phyloP scores from a whole-genome alignment of 2,888 invertebrate genomes.

The Bembecia ichneumoniformis region DNA sequence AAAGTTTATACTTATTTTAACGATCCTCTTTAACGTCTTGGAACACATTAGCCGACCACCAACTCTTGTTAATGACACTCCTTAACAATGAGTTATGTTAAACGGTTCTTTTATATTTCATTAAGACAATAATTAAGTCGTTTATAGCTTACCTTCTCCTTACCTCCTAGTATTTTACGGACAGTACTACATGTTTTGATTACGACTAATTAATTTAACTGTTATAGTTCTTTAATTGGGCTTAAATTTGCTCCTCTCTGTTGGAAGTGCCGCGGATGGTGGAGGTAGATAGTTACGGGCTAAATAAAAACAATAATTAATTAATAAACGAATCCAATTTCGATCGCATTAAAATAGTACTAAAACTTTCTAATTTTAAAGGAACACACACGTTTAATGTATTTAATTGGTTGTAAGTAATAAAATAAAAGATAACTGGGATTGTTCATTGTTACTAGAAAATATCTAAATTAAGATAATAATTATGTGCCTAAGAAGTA shows the following conservation, averaged over 20 bases:
- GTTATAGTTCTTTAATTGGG: conserved; percentile 41
- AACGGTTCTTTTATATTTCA: conserved; percentile 27
- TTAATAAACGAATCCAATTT: not conserved
- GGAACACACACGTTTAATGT: conserved; percentile 16
- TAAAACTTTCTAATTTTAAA: conserved; percentile 35
- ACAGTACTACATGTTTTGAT: not conserved
- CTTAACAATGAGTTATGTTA: conserved; percentile 34
- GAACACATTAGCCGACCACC: conserved; percentile 18
- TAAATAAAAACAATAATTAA: conserved; percentile 1
- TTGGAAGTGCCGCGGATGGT: conserved; percentile 45
- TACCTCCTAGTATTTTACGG: conserved; percentile 1
- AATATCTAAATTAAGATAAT: too few relatives aligned
- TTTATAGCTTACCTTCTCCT: conserved; percentile 15
- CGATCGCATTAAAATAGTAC: conserved; percentile 17
- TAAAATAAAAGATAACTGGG: too few relatives aligned
- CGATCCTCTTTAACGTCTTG: conserved; percentile 21
- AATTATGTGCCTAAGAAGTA: too few relatives aligned
- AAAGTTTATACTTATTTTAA: conserved; percentile 15
- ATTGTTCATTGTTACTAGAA: too few relatives aligned
- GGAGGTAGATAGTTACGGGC: conserved; percentile 27
- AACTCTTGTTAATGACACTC: conserved; percentile 23
- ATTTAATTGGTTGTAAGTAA: too few relatives aligned
- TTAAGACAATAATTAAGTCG: conserved; percentile 38
- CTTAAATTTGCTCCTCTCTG: conserved; percentile 49
- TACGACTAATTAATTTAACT: not conserved